phyloP scores from a whole-genome alignment of 2,888 invertebrate genomes.

The Falcaria lacertinaria region DNA sequence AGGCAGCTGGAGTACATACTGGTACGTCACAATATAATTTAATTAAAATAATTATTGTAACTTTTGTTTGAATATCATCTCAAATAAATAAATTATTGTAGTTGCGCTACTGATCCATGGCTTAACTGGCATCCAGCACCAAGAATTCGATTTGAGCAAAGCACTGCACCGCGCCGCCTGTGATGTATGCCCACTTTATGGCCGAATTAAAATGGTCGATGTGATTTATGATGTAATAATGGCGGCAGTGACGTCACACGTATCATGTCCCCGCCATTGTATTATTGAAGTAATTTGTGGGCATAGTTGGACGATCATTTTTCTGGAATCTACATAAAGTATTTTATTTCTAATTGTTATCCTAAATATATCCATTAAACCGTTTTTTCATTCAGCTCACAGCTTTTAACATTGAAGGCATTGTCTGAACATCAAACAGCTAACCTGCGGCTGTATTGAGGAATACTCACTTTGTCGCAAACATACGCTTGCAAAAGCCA shows the following conservation, averaged over 20 bases:
- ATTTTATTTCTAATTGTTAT: not conserved
- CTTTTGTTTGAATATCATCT: too few species aligned
- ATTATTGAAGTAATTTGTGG: slow-evolving; percentile 2
- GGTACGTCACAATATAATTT: too few species aligned
- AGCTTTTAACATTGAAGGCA: not conserved
- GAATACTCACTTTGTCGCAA: not conserved
- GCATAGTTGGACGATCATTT: not conserved
- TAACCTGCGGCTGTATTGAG: not conserved
- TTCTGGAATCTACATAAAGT: not conserved
- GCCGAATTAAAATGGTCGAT: slow-evolving; percentile 51
- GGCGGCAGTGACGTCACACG: slow-evolving; percentile 14
- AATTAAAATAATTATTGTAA: too few species aligned
- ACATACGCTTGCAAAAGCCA: not conserved
- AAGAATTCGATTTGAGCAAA: slow-evolving; percentile 45
- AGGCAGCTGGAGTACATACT: too few species aligned
- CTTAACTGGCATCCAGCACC: slow-evolving; percentile 12
- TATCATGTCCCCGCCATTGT: slow-evolving; percentile 8
- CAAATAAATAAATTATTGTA: slow-evolving; percentile 1
- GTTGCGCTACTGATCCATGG: slow-evolving; percentile 6
- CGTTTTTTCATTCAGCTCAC: not conserved
- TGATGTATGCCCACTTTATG: slow-evolving; percentile 54
- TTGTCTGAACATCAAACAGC: not conserved
- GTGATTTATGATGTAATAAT: slow-evolving; percentile 54
- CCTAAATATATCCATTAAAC: not conserved
- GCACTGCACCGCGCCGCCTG: slow-evolving; percentile 23